Base-by-base conservation (phyloP, 2,113 vertebrate genomes). In the Choloepus hoffmanni region DNA sequence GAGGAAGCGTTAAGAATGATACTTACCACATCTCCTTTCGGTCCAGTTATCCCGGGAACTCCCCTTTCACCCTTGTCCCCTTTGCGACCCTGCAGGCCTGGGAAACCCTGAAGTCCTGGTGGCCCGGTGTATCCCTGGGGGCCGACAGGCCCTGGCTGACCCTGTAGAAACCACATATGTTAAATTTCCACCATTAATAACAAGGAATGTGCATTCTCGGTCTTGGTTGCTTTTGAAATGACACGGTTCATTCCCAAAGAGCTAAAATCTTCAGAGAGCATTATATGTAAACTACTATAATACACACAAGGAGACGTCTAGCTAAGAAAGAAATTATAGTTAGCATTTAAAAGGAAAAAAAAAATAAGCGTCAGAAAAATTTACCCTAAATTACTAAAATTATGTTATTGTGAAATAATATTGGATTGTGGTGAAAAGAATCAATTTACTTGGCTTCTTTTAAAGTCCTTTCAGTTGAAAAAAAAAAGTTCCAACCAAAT, bases 21-120 rank as follows among this genome's bases (percentile, higher is more conserved):
- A 23, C 95, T 0, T 98, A 99, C 99, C 99, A 97, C 93, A 84
- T 98, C 98, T 98, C 99, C 99, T 98, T 99, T 99, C 0, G 98
- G 99, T 79, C 99, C 99, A 2, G 95, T 98, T 89, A 96, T 91
- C 76, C 99, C 99, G 11, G 98, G 97, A 2, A 8, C 58, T 30
- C 99, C 99, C 48, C 92, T 90, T 68, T 99, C 99, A 8, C 99
- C 99, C 97, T 99, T 99, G 96, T 99, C 98, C 79, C 99, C 99
- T 97, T 99, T 99, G 74, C 97, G 98, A 63, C 99, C 99, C 92
- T 99, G 98, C 12, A 99, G 96, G 73, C 99, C 99, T 15, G 90
- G 96, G 72, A 99, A 99, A 0, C 99, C 99, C 96, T 94, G 97
- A 53, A 98, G 91, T 13, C 99, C 99, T 2, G 96, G 97, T 24